Conservation (phyloP, 2,797 vertebrate genomes). For the Glossophaga mutica region DNA sequence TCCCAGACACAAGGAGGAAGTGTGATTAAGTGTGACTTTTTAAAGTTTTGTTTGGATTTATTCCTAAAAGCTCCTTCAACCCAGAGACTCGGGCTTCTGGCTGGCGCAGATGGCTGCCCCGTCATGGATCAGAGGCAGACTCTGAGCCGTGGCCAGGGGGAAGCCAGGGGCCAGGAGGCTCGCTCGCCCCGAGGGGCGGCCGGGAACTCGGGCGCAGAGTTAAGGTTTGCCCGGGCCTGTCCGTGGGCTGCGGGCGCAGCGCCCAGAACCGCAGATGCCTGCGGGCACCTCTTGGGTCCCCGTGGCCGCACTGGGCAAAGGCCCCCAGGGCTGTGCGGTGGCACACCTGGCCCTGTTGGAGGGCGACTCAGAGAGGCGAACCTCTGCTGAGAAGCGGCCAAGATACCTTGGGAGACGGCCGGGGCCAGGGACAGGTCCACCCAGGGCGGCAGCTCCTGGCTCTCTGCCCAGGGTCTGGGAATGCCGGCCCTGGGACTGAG, state of each 20-base stretch:
- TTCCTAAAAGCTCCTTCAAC: slow-evolving; percentile 71
- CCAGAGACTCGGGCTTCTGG: not conserved
- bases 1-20: slow-evolving; percentile 21
- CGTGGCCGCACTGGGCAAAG: not conserved
- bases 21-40: slow-evolving; percentile 64
- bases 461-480: not conserved
- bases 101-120: slow-evolving; percentile 12
- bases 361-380: too few relatives aligned
- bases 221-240: not conserved
- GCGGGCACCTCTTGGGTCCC: too few relatives aligned
- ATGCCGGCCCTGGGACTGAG: accelerated
- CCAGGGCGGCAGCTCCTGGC: not conserved
- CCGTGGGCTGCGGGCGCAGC: accelerated
- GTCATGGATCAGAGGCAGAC: slow-evolving; percentile 42
- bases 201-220: not conserved
- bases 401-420: accelerated
- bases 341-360: accelerated
- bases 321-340: not conserved
- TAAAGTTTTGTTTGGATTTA: slow-evolving; percentile 72
- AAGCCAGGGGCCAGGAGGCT: not conserved
- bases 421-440: accelerated
- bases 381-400: not conserved
- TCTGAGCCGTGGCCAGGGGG: not conserved
- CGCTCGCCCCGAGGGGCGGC: not conserved
- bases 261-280: accelerated